phyloP scores from a whole-genome alignment of 1,140 invertebrate species.

The Tachypleus tridentatus region DNA sequence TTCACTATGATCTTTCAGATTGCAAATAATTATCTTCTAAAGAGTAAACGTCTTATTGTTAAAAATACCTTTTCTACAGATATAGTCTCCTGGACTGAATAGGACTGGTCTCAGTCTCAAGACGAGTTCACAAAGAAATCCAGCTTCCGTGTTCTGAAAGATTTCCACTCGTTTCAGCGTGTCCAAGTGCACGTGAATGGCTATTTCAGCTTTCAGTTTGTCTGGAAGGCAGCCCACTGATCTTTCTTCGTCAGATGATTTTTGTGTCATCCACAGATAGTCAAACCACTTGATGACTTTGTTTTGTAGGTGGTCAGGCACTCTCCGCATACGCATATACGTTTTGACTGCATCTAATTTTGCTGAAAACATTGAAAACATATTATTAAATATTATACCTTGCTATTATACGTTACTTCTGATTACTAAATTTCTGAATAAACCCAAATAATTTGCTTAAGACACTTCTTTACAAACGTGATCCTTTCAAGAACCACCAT shows the following conservation, averaged over 20 bases:
- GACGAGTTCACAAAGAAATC: conserved; percentile 94
- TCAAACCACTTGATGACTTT: conserved; percentile 99
- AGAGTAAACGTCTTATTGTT: conserved; percentile 33
- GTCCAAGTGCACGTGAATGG: conserved; percentile 97
- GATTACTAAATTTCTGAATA: too few species aligned
- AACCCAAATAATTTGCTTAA: too few species aligned
- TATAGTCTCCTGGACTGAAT: conserved; percentile 96
- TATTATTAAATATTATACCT: too few species aligned
- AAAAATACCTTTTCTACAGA: conserved; percentile 86
- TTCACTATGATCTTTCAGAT: too few species aligned
- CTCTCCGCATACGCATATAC: conserved; percentile 90
- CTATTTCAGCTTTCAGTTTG: conserved; percentile 96
- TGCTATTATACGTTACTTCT: too few species aligned
- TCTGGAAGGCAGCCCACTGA: conserved; percentile 89
- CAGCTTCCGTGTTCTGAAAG: conserved; percentile 97
- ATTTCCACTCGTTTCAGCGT: conserved; percentile 96
- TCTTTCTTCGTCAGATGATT: conserved; percentile 93
- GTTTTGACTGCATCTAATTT: conserved; percentile 95
- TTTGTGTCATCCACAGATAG: conserved; percentile 95
- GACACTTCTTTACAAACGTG: too few species aligned
- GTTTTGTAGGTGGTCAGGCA: conserved; percentile 86
- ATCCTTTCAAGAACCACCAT: too few species aligned
- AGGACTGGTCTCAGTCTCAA: conserved; percentile 83
- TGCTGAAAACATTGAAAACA: conserved; percentile 48
- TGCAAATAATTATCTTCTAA: too few species aligned